Conservation (phyloP, 2,888 invertebrate species). For the Periphyllus acericola region DNA sequence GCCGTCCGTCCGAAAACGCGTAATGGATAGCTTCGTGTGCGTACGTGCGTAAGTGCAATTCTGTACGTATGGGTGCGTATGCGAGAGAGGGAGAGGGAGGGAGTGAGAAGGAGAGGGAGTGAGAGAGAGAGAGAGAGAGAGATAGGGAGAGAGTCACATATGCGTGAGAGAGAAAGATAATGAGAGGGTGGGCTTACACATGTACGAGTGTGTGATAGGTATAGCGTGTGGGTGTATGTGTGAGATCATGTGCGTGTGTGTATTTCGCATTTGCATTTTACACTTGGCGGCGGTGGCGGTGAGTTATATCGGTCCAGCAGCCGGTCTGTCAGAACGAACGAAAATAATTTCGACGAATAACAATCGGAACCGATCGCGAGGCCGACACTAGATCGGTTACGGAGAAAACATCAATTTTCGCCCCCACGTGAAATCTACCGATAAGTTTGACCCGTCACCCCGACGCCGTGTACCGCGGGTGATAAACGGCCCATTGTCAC, state of each 20-base stretch:
- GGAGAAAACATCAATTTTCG: not conserved
- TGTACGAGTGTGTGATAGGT: no score
- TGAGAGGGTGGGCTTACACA: no score
- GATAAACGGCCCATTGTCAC: not conserved
- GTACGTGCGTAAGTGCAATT: not conserved
- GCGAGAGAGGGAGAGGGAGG: not conserved
- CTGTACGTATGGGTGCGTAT: not conserved
- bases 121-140: not conserved
- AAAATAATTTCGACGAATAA: conserved; percentile 20
- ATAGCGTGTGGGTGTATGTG: no score
- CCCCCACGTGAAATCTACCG: not conserved
- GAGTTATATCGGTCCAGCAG: conserved; percentile 1
- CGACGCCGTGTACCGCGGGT: not conserved
- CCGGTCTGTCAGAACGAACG: not conserved
- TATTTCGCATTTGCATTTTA: not conserved
- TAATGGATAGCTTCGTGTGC: conserved; percentile 21
- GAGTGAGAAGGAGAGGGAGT: not conserved
- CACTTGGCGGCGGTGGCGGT: not conserved
- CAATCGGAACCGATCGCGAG: not conserved
- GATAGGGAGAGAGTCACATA: no score
- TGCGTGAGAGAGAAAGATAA: no score
- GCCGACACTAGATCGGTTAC: not conserved
- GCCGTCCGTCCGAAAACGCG: conserved; percentile 13
- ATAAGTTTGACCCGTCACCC: not conserved
- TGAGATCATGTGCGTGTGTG: no score